These are phyloP conservation scores for Diadegma fenestrale DNA, from an alignment of 2,888 invertebrate species.

Conservation along the genomic window DNA sequence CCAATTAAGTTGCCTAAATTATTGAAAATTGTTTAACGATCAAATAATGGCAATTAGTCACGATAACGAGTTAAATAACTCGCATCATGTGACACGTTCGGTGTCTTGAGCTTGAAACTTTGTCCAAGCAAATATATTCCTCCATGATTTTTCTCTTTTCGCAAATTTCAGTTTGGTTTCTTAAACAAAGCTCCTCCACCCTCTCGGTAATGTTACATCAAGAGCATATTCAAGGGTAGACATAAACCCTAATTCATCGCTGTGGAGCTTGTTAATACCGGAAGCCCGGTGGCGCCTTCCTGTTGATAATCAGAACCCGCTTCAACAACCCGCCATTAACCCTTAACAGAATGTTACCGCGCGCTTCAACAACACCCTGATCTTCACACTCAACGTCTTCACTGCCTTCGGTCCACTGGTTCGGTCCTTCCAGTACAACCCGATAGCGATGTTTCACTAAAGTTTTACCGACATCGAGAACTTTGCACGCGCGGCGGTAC, in stretches of 20 bases:
- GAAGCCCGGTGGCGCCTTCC: constrained; percentile 60
- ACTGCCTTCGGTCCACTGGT: constrained; percentile 31
- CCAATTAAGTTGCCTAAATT: constrained; percentile 16
- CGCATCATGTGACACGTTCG: background rate
- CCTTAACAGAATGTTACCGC: constrained; percentile 25
- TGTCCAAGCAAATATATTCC: background rate
- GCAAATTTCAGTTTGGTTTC: background rate
- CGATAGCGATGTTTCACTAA: constrained; percentile 47
- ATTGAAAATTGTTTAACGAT: background rate
- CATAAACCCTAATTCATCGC: constrained; percentile 32
- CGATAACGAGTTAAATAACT: background rate
- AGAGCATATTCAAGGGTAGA: constrained; percentile 25
- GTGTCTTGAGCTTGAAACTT: background rate
- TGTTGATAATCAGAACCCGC: constrained; percentile 60
- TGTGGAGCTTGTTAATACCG: constrained; percentile 26
- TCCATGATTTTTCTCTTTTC: background rate
- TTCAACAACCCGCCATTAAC: constrained; percentile 54
- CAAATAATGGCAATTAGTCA: constrained; percentile 10
- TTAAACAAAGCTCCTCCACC: background rate
- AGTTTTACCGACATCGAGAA: constrained; percentile 11
- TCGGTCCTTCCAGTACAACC: constrained; percentile 29
- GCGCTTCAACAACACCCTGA: constrained; percentile 37
- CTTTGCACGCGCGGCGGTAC: constrained; percentile 19
- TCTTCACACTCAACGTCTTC: constrained; percentile 22
- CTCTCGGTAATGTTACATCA: constrained; percentile 21